Evolutionary conservation across 2,113 vertebrate species (phyloP), one percentile per base, ranked within the genome.

Genomic region (Tychaedon coryphoeus): DNA sequence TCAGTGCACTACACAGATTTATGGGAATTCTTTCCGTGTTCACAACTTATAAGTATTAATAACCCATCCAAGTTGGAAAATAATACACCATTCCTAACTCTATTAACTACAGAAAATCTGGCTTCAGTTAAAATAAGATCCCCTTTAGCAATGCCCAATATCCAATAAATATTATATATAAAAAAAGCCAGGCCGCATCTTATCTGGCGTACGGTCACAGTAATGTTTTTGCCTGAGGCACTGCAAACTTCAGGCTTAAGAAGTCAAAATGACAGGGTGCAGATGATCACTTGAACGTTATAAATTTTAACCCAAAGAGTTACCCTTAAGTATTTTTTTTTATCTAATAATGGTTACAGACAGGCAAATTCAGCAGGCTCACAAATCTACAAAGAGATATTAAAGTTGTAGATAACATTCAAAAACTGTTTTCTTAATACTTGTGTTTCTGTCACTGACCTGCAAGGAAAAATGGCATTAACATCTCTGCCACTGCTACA

Each of bases 21-120:
- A 96, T 93, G 90, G 84, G 96, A 97, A 97, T 97, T 96, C 94
- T 95, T 97, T 96, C 96, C 94, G 72, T 96, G 95, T 96, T 97
- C 96, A 72, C 95, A 94, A 92, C 92, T 95, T 97, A 93, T 67
- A 94, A 97, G 96, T 83, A 95, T 97, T 86, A 95, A 94, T 94
- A 94, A 95, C 93, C 69, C 33, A 15, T 97, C 92, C 95, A 97
- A 95, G 93, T 61, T 96, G 96, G 95, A 97, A 98, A 97, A 97
- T 96, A 97, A 97, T 95, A 96, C 66, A 93, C 95, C 96, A 94
- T 96, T 96, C 96, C 97, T 97, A 95, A 97, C 95, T 96, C 92
- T 94, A 96, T 97, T 96, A 97, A 96, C 79, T 96, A 47, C 81
- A 93, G 81, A 90, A 97, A 96, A 95, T 98, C 97, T 97, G 97